Evolutionary conservation across 2,797 vertebrate genomes (phyloP).

Genomic region (Protosalanx chinensis): DNA sequence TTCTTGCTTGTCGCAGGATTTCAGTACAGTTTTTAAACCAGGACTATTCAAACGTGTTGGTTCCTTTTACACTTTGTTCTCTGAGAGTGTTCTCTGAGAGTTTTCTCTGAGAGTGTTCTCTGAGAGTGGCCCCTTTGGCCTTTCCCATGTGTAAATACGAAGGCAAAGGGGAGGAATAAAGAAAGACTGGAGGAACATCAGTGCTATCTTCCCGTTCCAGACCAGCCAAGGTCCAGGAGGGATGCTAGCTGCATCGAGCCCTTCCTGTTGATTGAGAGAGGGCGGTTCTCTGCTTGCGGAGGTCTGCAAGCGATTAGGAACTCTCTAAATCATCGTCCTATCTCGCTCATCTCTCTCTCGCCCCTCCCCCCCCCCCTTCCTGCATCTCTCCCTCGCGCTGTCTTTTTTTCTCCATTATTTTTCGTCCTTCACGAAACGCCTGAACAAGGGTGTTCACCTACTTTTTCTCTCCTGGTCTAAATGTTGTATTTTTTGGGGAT

Average conservation of each 20-base stretch:
- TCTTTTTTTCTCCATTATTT: slow-evolving; percentile 29
- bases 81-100: no score
- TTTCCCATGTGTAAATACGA: neutral
- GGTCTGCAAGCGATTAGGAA: no score
- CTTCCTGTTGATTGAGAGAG: no score
- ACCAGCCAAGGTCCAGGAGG: neutral
- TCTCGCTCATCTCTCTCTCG: neutral
- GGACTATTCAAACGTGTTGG: no score
- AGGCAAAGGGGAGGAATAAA: neutral
- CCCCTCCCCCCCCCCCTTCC: neutral
- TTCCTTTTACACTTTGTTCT: no score
- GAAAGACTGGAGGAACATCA: neutral
- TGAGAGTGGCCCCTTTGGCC: no score
- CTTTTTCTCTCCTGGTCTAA: slow-evolving; percentile 60
- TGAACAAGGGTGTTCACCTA: slow-evolving; percentile 60
- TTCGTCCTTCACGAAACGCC: slow-evolving; percentile 15
- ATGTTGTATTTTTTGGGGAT: slow-evolving; percentile 64
- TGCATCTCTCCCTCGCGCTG: neutral
- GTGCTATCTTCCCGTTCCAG: no score
- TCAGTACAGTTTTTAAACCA: no score
- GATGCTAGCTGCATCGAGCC: no score
- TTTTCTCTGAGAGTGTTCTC: no score
- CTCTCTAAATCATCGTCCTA: neutral
- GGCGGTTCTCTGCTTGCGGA: no score
- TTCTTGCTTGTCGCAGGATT: no score